Evolutionary conservation across 2,888 invertebrate genomes (phyloP).

Genomic region (Hoplodrina ambigua): DNA sequence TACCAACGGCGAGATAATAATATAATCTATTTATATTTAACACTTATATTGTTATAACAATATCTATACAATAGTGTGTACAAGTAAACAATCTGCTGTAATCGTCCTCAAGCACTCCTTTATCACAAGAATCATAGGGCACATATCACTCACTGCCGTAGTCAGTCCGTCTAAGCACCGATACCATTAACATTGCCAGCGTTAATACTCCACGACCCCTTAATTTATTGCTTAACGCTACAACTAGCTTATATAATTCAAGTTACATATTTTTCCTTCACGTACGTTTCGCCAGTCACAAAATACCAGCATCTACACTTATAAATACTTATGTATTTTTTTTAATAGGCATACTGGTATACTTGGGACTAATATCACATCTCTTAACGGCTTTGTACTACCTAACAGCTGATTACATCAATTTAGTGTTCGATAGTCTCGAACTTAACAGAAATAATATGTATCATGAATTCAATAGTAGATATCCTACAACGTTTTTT

Average conservation of each 20-base stretch:
- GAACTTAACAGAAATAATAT: conserved; percentile 68
- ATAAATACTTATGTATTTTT: conserved; percentile 65
- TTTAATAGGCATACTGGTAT: conserved; percentile 66
- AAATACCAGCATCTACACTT: conserved; percentile 62
- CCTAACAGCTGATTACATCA: conserved; percentile 70
- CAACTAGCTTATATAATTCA: conserved; percentile 67
- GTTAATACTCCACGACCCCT: conserved; percentile 52
- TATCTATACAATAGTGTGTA: conserved; percentile 79
- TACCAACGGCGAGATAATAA: conserved; percentile 82
- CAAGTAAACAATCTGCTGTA: conserved; percentile 77
- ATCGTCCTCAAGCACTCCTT: conserved; percentile 69
- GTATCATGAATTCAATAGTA: conserved; percentile 69
- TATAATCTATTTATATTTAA: conserved; percentile 82
- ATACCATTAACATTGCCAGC: conserved; percentile 67
- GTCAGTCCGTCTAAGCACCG: conserved; percentile 73
- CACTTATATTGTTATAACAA: conserved; percentile 83
- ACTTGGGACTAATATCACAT: conserved; percentile 72
- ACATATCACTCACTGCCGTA: conserved; percentile 74
- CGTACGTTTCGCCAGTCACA: conserved; percentile 53
- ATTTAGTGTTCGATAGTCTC: conserved; percentile 39
- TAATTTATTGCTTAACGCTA: conserved; percentile 59
- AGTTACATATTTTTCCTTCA: conserved; percentile 72
- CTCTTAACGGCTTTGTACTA: conserved; percentile 79
- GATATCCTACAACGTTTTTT: conserved; percentile 72
- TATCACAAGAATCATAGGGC: conserved; percentile 86